phyloP scores from a whole-genome alignment of 2,113 vertebrate genomes.

The Cavia aperea region DNA sequence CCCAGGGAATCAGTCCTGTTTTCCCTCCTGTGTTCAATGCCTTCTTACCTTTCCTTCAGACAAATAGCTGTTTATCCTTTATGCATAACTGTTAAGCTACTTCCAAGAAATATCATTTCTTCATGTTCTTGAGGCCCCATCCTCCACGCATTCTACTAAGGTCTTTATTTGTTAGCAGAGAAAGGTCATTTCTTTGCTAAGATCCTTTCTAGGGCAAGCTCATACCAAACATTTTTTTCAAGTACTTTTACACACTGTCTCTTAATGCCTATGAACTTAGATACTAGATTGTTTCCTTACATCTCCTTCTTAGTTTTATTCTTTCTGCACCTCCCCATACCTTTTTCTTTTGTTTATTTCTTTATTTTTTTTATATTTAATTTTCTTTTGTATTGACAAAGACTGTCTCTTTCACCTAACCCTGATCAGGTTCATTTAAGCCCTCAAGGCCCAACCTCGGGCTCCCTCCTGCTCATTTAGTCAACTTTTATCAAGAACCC shows the following conservation, averaged over 20 bases:
- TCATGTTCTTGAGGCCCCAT: not conserved
- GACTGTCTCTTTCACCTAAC: not conserved
- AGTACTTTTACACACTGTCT: too few relatives aligned
- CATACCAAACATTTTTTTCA: not conserved
- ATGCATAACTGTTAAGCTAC: not conserved
- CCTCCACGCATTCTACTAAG: not conserved
- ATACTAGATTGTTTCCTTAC: not conserved
- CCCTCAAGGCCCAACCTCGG: not conserved
- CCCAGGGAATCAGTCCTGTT: not conserved
- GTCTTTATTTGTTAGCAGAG: not conserved
- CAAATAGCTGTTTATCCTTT: not conserved
- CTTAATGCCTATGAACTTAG: not conserved
- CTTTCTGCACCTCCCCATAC: rapidly evolving
- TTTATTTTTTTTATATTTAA: not conserved
- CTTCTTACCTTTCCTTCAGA: not conserved
- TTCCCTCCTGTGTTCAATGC: not conserved
- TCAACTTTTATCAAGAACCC: not conserved
- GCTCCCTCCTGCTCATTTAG: not conserved
- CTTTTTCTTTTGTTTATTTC: rapidly evolving
- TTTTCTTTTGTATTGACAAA: not conserved
- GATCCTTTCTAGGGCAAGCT: not conserved
- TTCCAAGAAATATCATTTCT: not conserved
- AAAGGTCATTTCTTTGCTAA: not conserved
- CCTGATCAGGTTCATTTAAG: not conserved
- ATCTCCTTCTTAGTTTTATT: not conserved